Evolutionary conservation across 1,140 invertebrate species (phyloP), one percentile per base, ranked within the genome.

Genomic region (Ditylenchus dipsaci): DNA sequence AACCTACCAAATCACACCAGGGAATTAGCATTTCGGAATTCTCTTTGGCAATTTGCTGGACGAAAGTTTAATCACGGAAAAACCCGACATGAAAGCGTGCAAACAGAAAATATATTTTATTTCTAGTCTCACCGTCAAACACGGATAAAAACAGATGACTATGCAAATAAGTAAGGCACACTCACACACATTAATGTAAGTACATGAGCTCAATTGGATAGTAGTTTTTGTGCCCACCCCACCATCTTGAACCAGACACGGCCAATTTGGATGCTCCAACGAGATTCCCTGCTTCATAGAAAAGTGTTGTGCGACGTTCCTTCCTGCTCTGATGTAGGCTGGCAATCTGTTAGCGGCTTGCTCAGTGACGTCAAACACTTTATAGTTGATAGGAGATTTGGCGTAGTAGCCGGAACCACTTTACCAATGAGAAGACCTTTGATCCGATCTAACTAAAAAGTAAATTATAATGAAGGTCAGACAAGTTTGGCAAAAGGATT

Each of bases 201-300:
- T 33, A 61, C 29, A 61, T 61, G 8, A 61, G 3, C n/a, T 61
- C 59, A 43, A 61, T 13, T 5, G 59, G 59, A 61, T 33, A 61
- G 26, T 61, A 61, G 21, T 21, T 61, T 30, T 29, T 19, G 29
- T 61, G 59, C 8, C 59, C 59, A 7, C 19, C 19, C 59, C 59
- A 29, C 29, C 59, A 43, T n/a, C 27, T 61, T 21, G 29, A 30
- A 61, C 59, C 1, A 61, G 29, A 43, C 59, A 61, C 13, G 59
- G 59, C 59, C 59, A 61, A n/a, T 61, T 5, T 3, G 59, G 29
- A 21, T 61, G 59, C 17, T 19, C 13, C 29, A 61, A 30, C 5
- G 1, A 3, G n/a, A 61, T 21, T 3, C 29, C 19, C n/a, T 43
- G 59, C n/a, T 29, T 21, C 19, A 21, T 43, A n/a, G 8, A 19